phyloP scores from a whole-genome alignment of 2,113 vertebrate species.

The Colaptes auratus region DNA sequence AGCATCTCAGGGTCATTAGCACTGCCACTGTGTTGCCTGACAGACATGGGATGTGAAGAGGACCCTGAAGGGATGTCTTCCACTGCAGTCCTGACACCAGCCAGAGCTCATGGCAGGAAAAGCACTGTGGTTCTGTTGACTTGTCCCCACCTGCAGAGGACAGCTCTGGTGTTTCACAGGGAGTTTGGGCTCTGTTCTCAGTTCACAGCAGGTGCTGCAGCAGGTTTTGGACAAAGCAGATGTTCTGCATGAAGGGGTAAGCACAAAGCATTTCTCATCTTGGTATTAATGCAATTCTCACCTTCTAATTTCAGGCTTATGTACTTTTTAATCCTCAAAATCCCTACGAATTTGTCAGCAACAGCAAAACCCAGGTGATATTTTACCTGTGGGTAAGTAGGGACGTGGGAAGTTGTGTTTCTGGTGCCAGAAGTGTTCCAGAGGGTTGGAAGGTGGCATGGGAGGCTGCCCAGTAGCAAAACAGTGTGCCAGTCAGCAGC shows the following conservation, averaged over 20 bases:
- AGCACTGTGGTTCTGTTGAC: fast-evolving
- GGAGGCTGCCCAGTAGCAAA: fast-evolving
- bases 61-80: not conserved
- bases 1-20: not conserved
- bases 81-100: not conserved
- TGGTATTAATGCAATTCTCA: not conserved
- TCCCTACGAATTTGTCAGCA: slow-evolving; percentile 85
- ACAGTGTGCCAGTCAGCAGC: not conserved
- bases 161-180: not conserved
- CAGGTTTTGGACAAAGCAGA: not conserved
- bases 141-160: fast-evolving
- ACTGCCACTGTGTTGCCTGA: not conserved
- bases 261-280: not conserved
- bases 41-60: fast-evolving
- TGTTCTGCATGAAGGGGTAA: not conserved
- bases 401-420: not conserved
- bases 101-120: not conserved
- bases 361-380: slow-evolving; percentile 82
- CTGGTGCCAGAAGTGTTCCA: not conserved
- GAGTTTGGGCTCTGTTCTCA: not conserved
- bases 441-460: fast-evolving
- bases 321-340: slow-evolving; percentile 84
- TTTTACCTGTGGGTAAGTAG: slow-evolving; percentile 88
- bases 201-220: not conserved
- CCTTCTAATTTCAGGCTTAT: slow-evolving; percentile 72